Base-by-base conservation (phyloP, 35 echinoderm and acorn worm species). In the Eucidaris tribuloides region DNA sequence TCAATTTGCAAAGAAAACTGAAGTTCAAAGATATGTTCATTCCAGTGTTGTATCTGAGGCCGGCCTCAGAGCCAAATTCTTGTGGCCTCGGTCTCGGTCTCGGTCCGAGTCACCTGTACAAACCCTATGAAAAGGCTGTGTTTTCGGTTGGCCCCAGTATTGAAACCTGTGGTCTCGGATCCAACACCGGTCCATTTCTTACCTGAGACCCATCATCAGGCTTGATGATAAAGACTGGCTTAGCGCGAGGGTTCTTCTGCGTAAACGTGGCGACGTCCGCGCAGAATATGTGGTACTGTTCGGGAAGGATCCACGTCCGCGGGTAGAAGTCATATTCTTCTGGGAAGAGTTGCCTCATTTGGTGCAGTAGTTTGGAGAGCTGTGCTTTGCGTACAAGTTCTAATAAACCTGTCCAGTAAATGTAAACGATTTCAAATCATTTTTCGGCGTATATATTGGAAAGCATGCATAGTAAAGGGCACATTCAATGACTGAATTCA, bases 291-390 rank as follows among this genome's bases (percentile, higher is more conserved):
- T 88, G 84, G 62, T 83, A 88, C 46, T 93, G 85, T 55, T 93
- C 91, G 13, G 91, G 91, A 46, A 93, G 85, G 20, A 93, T 79
- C 91, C 91, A 93, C 18, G 91, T 88, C 2, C 42, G 76, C 27
- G 91, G 91, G 60, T 88, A 93, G 74, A 93, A 93, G 71, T 80
- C 68, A 39, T 79, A 93, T 54, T 93, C 91, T 4, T 65, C 57
- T 18, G 91, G 91, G 37, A 93, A 93, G 42, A 93, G 91, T 41
- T 84, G 64, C 23, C 81, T 70, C 91, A 93, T 93, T 45, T 93
- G 91, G 48, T 93, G 80, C 34, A 93, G 85, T 38, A 93, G 85
- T 79, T 87, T 93, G 35, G 83, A 83, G 71, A 93, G 91, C 64
- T 87, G 85, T 17, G 79, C 85, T 66, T 93, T 93, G 42, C 85